Evolutionary conservation across 2,113 vertebrate species (phyloP).

Genomic region (Lycocorax pyrrhopterus): DNA sequence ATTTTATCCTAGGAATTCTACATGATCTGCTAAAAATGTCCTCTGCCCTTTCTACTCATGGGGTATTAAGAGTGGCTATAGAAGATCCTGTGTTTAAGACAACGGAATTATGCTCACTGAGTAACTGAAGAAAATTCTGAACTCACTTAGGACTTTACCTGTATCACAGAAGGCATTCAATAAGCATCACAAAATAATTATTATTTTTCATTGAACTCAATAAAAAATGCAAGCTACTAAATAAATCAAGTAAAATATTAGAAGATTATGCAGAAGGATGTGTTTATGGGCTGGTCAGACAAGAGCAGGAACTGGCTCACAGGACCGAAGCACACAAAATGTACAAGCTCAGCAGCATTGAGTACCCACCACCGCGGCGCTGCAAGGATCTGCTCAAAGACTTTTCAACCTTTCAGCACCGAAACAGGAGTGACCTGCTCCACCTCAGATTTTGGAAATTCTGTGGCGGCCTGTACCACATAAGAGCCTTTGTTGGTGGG

Average conservation of each 20-base stretch:
- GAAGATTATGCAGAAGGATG: not conserved
- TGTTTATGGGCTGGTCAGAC: not conserved
- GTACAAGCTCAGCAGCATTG: accelerated
- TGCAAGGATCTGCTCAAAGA: not conserved
- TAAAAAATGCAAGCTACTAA: not conserved
- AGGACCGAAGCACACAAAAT: not conserved
- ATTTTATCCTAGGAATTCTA: not conserved
- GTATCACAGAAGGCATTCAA: not conserved
- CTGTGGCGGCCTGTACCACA: slow-evolving; percentile 9
- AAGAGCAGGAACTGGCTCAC: not conserved
- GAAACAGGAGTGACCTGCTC: slow-evolving; percentile 22
- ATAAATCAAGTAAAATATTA: not conserved
- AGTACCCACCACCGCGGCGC: accelerated
- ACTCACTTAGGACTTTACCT: not conserved
- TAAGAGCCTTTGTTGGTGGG: slow-evolving; percentile 34
- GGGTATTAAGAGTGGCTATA: not conserved
- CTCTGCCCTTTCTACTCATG: not conserved
- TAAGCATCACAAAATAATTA: not conserved
- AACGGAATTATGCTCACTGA: not conserved
- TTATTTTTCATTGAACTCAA: not conserved
- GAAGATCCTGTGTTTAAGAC: not conserved
- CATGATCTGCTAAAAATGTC: not conserved
- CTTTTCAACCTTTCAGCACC: slow-evolving; percentile 16
- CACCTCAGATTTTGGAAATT: slow-evolving; percentile 31
- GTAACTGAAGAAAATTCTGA: not conserved